Evolutionary conservation across 2,113 vertebrate genomes (phyloP).

Genomic region (Cathartes aura): DNA sequence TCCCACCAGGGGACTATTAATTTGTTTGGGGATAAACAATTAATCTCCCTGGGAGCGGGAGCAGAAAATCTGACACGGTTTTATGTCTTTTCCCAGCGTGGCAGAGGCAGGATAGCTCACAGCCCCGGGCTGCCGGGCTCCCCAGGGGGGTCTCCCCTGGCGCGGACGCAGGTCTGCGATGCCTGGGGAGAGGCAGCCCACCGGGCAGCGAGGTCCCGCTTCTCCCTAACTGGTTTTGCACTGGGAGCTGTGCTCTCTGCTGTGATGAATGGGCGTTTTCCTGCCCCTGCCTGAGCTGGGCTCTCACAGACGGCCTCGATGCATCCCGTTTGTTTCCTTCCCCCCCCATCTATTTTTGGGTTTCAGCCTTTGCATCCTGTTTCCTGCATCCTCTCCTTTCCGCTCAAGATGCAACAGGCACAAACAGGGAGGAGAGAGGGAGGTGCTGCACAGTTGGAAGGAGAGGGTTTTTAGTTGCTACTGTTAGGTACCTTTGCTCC

Average conservation of each 20-base stretch:
- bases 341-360: conserved; percentile 22
- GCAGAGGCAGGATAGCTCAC: neutral
- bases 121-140: neutral
- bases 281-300: neutral
- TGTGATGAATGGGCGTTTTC: neutral
- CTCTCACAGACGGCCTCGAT: neutral
- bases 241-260: neutral
- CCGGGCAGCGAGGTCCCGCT: neutral
- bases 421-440: neutral
- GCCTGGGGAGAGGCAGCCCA: neutral
- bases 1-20: conserved; percentile 63
- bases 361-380: conserved; percentile 23
- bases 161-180: rapidly evolving
- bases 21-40: conserved; percentile 69
- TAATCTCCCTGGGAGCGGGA: conserved; percentile 61
- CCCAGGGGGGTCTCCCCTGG: neutral
- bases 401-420: neutral
- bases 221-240: neutral
- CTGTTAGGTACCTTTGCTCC: neutral
- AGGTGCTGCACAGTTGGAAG: neutral
- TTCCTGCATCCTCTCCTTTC: conserved; percentile 48
- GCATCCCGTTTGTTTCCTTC: neutral
- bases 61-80: conserved; percentile 28
- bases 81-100: neutral
- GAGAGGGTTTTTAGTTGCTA: neutral